Conservation (phyloP, 2,113 vertebrate genomes). For the Larimichthys crocea region DNA sequence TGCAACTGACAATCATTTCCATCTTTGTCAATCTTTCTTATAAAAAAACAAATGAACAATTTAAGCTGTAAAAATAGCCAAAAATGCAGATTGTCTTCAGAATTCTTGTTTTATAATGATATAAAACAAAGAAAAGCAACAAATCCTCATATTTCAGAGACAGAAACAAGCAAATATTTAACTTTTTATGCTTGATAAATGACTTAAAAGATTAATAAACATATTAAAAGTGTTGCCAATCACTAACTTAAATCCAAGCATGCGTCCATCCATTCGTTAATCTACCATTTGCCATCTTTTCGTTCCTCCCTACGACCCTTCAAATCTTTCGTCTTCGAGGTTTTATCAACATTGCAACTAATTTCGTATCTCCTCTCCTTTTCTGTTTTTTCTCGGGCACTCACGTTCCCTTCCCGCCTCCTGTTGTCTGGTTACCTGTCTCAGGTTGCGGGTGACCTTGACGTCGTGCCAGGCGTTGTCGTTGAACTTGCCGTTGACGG, state of each 20-base stretch:
- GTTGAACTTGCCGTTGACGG: slow-evolving; percentile 99
- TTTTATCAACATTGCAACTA: neutral
- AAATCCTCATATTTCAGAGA: slow-evolving; percentile 10
- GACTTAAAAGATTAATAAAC: neutral
- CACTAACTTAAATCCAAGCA: slow-evolving; percentile 22
- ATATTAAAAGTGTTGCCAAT: neutral
- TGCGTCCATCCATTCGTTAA: slow-evolving; percentile 12
- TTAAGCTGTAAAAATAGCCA: neutral
- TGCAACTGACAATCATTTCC: slow-evolving; percentile 3
- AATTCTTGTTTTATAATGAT: neutral
- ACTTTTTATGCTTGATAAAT: neutral
- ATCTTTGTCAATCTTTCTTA: neutral
- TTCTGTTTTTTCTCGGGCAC: slow-evolving; percentile 22
- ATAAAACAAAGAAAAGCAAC: slow-evolving; percentile 9
- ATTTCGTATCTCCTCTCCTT: slow-evolving; percentile 15
- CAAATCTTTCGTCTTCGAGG: neutral
- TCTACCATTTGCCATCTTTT: neutral
- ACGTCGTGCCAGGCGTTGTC: slow-evolving; percentile 99
- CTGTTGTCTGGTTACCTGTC: slow-evolving; percentile 99
- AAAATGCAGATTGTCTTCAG: neutral
- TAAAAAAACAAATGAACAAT: slow-evolving; percentile 3
- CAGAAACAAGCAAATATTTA: neutral
- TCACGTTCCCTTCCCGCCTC: slow-evolving; percentile 72
- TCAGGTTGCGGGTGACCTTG: slow-evolving; percentile 99
- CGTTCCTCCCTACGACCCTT: neutral